Conservation (phyloP, 2,797 vertebrate species). For the Diglossa cyanea region DNA sequence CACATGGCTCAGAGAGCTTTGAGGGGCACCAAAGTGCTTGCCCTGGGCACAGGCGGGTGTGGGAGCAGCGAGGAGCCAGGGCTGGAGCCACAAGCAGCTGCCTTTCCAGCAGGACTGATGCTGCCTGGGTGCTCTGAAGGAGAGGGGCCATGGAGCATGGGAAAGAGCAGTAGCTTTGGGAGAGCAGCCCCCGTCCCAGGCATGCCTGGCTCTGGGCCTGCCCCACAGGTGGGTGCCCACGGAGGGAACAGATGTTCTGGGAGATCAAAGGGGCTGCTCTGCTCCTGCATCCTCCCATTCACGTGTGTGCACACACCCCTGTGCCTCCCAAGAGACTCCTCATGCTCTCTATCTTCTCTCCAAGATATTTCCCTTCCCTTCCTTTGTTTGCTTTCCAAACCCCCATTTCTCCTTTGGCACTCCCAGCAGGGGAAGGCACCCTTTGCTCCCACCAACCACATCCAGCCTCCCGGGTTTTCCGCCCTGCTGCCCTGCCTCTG, state of each 20-base stretch:
- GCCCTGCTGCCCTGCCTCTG: neutral
- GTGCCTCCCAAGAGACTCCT: neutral
- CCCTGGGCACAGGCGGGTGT: neutral
- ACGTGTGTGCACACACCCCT: fast-evolving
- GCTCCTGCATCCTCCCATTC: neutral
- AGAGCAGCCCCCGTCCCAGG: neutral
- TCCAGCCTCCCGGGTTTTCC: neutral
- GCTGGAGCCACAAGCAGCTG: neutral
- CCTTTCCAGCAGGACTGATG: neutral
- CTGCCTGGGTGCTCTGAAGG: neutral
- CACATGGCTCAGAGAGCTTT: fast-evolving
- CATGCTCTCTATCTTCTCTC: conserved; percentile 10
- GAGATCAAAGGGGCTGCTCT: conserved; percentile 42
- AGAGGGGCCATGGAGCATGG: fast-evolving
- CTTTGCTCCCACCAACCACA: neutral
- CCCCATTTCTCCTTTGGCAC: neutral
- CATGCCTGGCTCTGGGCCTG: neutral
- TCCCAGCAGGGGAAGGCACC: neutral
- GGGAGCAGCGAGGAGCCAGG: fast-evolving
- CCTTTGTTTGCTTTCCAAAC: conserved; percentile 56
- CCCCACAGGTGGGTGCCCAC: neutral
- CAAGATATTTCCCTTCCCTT: neutral
- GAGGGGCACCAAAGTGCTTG: fast-evolving
- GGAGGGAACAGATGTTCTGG: conserved; percentile 13
- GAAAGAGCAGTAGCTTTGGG: neutral